Evolutionary conservation across 2,797 vertebrate genomes (phyloP).

Genomic region (Catharus ustulatus): DNA sequence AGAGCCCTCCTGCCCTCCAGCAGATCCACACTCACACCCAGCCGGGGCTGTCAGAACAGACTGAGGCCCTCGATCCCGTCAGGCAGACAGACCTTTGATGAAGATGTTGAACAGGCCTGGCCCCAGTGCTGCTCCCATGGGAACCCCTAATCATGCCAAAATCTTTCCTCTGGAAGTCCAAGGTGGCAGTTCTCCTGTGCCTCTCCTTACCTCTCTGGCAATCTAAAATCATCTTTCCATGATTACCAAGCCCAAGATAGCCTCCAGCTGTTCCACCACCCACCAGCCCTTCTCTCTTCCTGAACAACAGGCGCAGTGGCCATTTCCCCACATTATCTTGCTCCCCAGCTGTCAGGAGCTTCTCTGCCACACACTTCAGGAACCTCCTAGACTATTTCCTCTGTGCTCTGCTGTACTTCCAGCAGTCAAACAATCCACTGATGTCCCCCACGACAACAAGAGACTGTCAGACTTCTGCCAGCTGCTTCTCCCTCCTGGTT

Average conservation of each 20-base stretch:
- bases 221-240: not conserved
- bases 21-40: not conserved
- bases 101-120: not conserved
- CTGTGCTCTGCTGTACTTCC: not conserved
- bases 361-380: not conserved
- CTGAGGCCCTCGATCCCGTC: rapidly evolving
- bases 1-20: not conserved
- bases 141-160: not conserved
- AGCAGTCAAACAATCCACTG: not conserved
- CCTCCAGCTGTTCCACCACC: too few relatives aligned
- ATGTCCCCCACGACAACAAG: not conserved
- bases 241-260: not conserved
- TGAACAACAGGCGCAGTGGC: not conserved
- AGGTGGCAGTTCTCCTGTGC: not conserved
- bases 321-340: rapidly evolving
- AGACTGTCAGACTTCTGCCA: not conserved
- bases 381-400: not conserved
- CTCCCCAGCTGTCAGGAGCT: not conserved
- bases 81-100: rapidly evolving
- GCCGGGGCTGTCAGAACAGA: not conserved
- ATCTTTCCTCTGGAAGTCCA: not conserved
- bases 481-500: not conserved
- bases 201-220: not conserved
- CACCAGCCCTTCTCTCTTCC: not conserved
- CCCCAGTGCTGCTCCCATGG: too few relatives aligned